Evolutionary conservation across 2,888 invertebrate species (phyloP), one percentile per base, ranked within the genome.

Genomic region (Chrysodeixis includens): DNA sequence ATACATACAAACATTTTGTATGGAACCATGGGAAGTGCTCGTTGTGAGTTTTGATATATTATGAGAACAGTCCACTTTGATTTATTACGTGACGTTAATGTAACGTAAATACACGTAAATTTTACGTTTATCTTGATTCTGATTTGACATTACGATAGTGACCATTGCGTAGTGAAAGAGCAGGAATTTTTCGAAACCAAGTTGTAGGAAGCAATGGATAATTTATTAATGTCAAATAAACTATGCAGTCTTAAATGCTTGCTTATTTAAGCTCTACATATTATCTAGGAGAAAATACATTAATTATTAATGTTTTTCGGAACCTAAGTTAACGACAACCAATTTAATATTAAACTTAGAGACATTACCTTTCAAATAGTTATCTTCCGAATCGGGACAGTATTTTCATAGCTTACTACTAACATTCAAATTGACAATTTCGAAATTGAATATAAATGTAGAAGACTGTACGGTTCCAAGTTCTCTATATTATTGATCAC

Each of bases 21-120:
- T 80, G 76, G 61, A 51, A 57, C 69, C 76, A 90, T 91, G 91
- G 88, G 90, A 91, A 89, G 82, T 66, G 40, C 62, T 84, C 76
- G 83, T 82, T 77, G 77, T 87, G 63, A 58, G 62, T 79, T 68
- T 70, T 77, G 71, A 71, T 69, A 70, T 63, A 69, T 56, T 54
- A 74, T 60, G 64, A 67, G 67, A 66, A 58, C 56, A 26, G 63
- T 65, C 67, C 62, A 53, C 57, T 40, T 59, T 65, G 69, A 66
- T 65, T 79, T 62, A 30, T 65, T 60, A 51, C 8, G 44, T 61
- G 9, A 49, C 46, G 46, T 44, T 44, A 44, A 44, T 44, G 44
- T 8, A n/a, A 44, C 35, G 12, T 40, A n/a, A 40, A n/a, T 40
- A 40, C n/a, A 40, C 40, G 40, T n/a, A 40, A 40, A 40, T 40